Evolutionary conservation across 2,113 vertebrate species (phyloP).

Genomic region (Passer domesticus): DNA sequence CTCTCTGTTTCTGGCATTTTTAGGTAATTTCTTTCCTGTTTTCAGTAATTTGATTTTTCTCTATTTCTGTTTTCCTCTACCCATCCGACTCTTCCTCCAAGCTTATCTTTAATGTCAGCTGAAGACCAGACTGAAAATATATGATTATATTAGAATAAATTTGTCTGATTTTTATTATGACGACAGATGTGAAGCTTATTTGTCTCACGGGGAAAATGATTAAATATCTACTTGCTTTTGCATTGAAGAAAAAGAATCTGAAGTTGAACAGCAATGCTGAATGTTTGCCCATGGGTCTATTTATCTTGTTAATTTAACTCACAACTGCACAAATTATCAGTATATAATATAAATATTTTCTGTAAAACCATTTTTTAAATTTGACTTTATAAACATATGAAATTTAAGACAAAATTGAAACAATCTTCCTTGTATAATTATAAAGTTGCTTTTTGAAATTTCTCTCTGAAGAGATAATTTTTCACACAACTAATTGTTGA

Average conservation of each 20-base stretch:
- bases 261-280: not conserved
- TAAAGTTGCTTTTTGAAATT: not conserved
- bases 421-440: not conserved
- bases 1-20: not conserved
- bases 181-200: not conserved
- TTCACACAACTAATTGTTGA: not conserved
- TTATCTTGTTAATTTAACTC: not conserved
- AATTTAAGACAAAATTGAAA: not conserved
- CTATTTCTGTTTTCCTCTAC: not conserved
- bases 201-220: not conserved
- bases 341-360: not conserved
- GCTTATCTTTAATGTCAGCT: not conserved
- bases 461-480: not conserved
- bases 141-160: slow-evolving; percentile 16
- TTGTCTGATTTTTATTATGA: slow-evolving; percentile 17
- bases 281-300: not conserved
- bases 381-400: not conserved
- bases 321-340: not conserved
- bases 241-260: not conserved
- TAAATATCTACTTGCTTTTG: not conserved
- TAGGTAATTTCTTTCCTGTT: not conserved
- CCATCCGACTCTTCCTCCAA: not conserved
- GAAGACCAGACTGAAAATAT: not conserved
- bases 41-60: not conserved
- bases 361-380: not conserved